phyloP scores from a whole-genome alignment of 2,797 vertebrate genomes.

The Allobates femoralis region DNA sequence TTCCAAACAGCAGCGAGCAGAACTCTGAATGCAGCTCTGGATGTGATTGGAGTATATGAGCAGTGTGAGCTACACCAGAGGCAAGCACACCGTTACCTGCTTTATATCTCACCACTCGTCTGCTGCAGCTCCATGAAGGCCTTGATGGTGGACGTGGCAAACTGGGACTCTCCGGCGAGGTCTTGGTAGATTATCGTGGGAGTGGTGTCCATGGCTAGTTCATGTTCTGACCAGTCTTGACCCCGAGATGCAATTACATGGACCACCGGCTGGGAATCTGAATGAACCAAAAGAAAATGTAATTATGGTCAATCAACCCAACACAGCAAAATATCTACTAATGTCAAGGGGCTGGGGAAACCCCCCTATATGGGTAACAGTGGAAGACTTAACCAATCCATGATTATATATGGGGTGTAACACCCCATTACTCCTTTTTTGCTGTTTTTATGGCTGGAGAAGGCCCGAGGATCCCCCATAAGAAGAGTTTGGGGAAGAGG shows the following conservation, averaged over 20 bases:
- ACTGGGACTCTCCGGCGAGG: slow-evolving; percentile 89
- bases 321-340: no score
- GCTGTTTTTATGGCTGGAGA: background rate
- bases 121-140: slow-evolving; percentile 96
- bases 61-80: no score
- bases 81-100: no score
- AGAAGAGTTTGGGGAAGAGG: background rate
- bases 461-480: no score
- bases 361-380: background rate
- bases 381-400: background rate
- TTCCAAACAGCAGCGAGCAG: background rate
- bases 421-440: background rate
- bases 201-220: slow-evolving; percentile 91
- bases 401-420: background rate
- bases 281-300: slow-evolving; percentile 39
- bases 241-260: slow-evolving; percentile 92
- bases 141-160: slow-evolving; percentile 96
- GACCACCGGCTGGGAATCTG: slow-evolving; percentile 90
- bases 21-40: background rate
- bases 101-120: slow-evolving; percentile 82
- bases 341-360: background rate
- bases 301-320: background rate
- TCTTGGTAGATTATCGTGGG: slow-evolving; percentile 96
- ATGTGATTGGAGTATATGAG: background rate
- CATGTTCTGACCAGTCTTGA: slow-evolving; percentile 96